A percentile compares a stretch with the other conserved stretches of the same genome.
Evolutionary conservation across 1,140 invertebrate species (phyloP).

Genomic region (Mya arenaria): DNA sequence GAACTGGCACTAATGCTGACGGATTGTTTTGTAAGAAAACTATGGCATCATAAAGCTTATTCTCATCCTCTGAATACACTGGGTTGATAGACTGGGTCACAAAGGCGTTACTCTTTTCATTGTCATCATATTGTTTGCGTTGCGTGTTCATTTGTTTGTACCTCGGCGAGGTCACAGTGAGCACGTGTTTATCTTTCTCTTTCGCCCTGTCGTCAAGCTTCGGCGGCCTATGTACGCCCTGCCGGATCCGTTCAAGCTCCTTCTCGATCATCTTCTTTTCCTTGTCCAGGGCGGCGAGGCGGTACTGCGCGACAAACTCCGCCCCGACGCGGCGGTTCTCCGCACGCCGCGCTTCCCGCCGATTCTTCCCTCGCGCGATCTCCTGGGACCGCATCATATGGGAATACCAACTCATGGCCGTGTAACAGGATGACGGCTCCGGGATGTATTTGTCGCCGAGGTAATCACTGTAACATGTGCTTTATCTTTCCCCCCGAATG

Average conservation of each 20-base stretch:
- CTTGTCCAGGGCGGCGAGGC: constrained; percentile 22
- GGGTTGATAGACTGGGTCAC: constrained; percentile 2
- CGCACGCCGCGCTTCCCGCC: constrained; percentile 8
- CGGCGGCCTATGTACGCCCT: constrained; percentile 36
- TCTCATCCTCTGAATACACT: constrained; percentile 47
- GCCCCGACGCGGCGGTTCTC: constrained; percentile 17
- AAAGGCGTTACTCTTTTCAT: neutral
- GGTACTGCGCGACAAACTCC: constrained; percentile 44
- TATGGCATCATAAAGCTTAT: constrained; percentile 45
- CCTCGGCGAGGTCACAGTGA: constrained; percentile 1
- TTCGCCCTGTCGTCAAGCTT: neutral
- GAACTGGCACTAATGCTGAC: constrained; percentile 46
- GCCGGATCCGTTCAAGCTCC: constrained; percentile 47
- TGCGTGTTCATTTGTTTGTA: neutral
- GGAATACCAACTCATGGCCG: constrained; percentile 39
- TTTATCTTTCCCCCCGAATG: too few relatives aligned
- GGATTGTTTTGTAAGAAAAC: constrained; percentile 53
- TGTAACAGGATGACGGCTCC: too few relatives aligned
- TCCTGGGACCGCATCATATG: constrained; percentile 44
- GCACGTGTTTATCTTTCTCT: constrained; percentile 12
- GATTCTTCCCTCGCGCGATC: constrained; percentile 19
- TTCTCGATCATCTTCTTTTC: constrained; percentile 45
- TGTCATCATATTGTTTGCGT: neutral
- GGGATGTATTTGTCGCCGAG: too few relatives aligned
- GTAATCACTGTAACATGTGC: too few relatives aligned